phyloP scores from a whole-genome alignment of 37 sponge, comb jelly and placozoan genomes.

The Chondrosia reniformis region DNA sequence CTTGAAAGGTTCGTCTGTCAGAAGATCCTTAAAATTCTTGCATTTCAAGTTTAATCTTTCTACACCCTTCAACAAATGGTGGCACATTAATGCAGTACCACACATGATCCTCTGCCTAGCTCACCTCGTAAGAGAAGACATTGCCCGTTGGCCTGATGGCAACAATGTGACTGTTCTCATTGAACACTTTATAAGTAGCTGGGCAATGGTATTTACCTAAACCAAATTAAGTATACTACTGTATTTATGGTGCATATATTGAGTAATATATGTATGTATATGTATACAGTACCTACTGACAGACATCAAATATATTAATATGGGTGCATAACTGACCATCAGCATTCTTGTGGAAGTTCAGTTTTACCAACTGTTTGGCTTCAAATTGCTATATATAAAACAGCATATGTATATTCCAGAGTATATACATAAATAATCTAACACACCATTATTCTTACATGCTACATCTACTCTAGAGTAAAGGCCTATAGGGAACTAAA shows the following conservation, averaged over 20 bases:
- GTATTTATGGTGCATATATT: background rate
- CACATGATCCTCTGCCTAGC: background rate
- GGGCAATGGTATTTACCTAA: slow-evolving; percentile 93
- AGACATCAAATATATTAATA: too few species aligned
- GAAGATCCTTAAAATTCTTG: slow-evolving; percentile 77
- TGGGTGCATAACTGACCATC: slow-evolving; percentile 62
- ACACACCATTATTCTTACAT: slow-evolving; percentile 4
- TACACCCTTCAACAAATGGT: slow-evolving; percentile 55
- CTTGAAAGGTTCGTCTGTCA: slow-evolving; percentile 87
- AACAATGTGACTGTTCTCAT: slow-evolving; percentile 88
- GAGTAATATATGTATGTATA: background rate
- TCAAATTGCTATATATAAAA: slow-evolving; percentile 59
- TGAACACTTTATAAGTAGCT: slow-evolving; percentile 91
- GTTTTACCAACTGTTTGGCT: slow-evolving; percentile 72
- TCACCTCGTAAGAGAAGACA: slow-evolving; percentile 83
- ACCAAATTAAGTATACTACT: background rate
- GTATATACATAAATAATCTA: background rate
- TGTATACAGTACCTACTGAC: too few species aligned
- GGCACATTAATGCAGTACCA: background rate
- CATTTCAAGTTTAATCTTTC: slow-evolving; percentile 83
- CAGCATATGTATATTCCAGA: background rate
- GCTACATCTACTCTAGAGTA: too few species aligned
- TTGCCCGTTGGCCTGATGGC: slow-evolving; percentile 90
- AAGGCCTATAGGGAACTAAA: too few species aligned
- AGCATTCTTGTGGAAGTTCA: slow-evolving; percentile 90